Evolutionary conservation across 2,113 vertebrate genomes (phyloP).

Genomic region (Oreochromis tanganicae): DNA sequence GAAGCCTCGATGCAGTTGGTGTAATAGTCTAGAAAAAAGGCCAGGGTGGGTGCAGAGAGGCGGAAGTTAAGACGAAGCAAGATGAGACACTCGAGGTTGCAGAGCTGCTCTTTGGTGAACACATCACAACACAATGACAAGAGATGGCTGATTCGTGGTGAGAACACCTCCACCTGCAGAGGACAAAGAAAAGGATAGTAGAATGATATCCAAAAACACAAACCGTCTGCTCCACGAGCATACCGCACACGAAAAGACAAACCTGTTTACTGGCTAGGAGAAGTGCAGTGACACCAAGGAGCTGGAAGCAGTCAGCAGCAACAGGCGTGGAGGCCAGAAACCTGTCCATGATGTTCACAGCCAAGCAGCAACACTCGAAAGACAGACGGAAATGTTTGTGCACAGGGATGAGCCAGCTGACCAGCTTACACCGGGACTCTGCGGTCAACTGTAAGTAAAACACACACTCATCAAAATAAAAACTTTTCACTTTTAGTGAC

Average conservation of each 20-base stretch:
- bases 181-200: neutral
- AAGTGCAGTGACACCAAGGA: slow-evolving; percentile 87
- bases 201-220: neutral
- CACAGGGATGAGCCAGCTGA: slow-evolving; percentile 91
- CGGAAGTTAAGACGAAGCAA: slow-evolving; percentile 82
- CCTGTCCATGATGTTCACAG: slow-evolving; percentile 88
- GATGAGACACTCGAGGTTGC: slow-evolving; percentile 88
- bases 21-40: slow-evolving; percentile 89
- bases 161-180: slow-evolving; percentile 84
- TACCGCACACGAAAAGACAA: neutral
- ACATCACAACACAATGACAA: slow-evolving; percentile 82
- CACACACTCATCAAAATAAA: neutral
- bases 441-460: slow-evolving; percentile 77
- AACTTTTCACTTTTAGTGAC: neutral
- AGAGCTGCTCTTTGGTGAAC: slow-evolving; percentile 86
- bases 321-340: slow-evolving; percentile 86
- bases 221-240: neutral
- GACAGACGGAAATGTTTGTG: slow-evolving; percentile 81
- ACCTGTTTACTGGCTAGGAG: slow-evolving; percentile 93
- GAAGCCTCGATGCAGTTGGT: slow-evolving; percentile 54
- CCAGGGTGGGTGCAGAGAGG: slow-evolving; percentile 81
- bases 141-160: slow-evolving; percentile 82
- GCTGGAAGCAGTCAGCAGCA: slow-evolving; percentile 91
- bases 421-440: slow-evolving; percentile 83
- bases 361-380: slow-evolving; percentile 87